phyloP scores from a whole-genome alignment of 1,140 invertebrate genomes.

The Drosophila ohnishii region DNA sequence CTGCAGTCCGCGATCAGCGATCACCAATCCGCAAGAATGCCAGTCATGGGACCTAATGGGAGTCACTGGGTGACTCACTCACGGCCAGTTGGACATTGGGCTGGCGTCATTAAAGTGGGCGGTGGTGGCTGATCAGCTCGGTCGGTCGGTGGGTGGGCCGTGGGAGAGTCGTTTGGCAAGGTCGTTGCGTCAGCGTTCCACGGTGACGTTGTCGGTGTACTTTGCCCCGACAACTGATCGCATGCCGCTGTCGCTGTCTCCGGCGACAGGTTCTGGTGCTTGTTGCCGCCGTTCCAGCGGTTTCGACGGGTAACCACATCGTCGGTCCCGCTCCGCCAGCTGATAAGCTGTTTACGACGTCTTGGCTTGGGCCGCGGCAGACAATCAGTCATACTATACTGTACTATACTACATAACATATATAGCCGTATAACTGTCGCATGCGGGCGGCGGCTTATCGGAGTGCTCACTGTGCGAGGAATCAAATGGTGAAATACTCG shows the following conservation, averaged over 20 bases:
- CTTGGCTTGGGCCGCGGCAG: slow-evolving; percentile 45
- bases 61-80: slow-evolving; percentile 21
- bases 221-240: slow-evolving; percentile 43
- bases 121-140: not conserved
- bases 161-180: slow-evolving; percentile 22
- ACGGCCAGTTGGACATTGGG: slow-evolving; percentile 5
- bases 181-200: slow-evolving; percentile 56
- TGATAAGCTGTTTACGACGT: slow-evolving; percentile 58
- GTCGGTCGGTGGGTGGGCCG: slow-evolving; percentile 20
- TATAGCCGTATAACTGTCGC: slow-evolving; percentile 7
- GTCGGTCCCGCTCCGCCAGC: slow-evolving; percentile 7
- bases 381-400: slow-evolving; percentile 72
- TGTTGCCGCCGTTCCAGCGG: slow-evolving; percentile 37
- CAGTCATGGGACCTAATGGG: slow-evolving; percentile 28
- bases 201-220: slow-evolving; percentile 59
- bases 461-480: slow-evolving; percentile 34
- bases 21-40: slow-evolving; percentile 1
- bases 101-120: slow-evolving; percentile 35
- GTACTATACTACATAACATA: slow-evolving; percentile 3
- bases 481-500: slow-evolving; percentile 63
- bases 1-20: not conserved
- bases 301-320: slow-evolving; percentile 41
- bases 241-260: slow-evolving; percentile 3
- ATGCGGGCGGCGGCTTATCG: slow-evolving; percentile 50
- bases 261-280: slow-evolving; percentile 25